These are phyloP conservation scores for Mycteria americana DNA, from an alignment of 2,797 vertebrate genomes.

Conservation along the genomic window DNA sequence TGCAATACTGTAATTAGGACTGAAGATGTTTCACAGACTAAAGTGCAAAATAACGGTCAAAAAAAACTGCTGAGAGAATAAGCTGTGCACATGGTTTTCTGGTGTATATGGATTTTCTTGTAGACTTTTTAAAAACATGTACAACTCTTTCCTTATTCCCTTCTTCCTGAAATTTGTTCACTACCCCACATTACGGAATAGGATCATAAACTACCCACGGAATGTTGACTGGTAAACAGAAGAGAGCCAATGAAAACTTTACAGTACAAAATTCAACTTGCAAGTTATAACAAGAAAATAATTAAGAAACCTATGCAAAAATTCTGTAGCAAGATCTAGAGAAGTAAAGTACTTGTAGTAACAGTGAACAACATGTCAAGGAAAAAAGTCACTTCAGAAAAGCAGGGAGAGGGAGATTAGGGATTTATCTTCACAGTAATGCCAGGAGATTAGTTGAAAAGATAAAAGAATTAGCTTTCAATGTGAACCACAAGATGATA, in stretches of 20 bases:
- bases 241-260: background rate
- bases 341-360: constrained; percentile 26
- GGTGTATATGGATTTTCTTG: background rate
- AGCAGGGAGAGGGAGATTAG: constrained; percentile 59
- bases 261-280: background rate
- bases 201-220: rapidly evolving
- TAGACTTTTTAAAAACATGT: background rate
- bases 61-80: background rate
- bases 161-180: background rate
- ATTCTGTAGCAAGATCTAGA: background rate
- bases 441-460: constrained; percentile 65
- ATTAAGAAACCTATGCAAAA: constrained; percentile 17
- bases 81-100: background rate
- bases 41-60: background rate
- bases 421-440: constrained; percentile 68
- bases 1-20: background rate
- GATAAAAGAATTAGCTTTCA: constrained; percentile 69
- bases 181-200: background rate
- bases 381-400: constrained; percentile 66
- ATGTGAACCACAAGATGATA: constrained; percentile 60
- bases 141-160: background rate
- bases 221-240: background rate
- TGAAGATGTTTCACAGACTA: background rate
- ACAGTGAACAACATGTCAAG: constrained; percentile 55
- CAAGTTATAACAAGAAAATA: background rate